Base-by-base conservation (phyloP, 2,888 invertebrate species). In the Hypsopygia costalis region DNA sequence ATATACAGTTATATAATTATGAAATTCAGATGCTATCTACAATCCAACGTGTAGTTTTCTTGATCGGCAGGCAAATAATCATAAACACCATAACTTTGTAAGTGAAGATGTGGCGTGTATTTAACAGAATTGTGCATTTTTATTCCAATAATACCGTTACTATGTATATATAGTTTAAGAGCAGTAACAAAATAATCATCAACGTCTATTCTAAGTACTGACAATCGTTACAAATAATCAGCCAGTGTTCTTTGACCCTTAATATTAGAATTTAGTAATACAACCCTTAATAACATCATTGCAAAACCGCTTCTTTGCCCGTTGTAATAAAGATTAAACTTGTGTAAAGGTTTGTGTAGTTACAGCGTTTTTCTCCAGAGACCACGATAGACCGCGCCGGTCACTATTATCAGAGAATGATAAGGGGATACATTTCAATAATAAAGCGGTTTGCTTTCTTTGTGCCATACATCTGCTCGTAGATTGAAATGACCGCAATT, bases 221-320 rank as follows among this genome's bases (percentile, higher is more conserved):
- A 51, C 67, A 61, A 68, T 66, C 58, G 58, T 52, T 60, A 62
- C 56, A 59, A 52, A 67, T 81, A 78, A 81, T 82, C 83, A 80
- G 74, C 55, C 69, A 58, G 57, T 81, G 86, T 81, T 80, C 85
- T 85, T 85, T 87, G 86, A 87, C 86, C 86, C 73, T 69, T 58
- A 45, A 41, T 41, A 47, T 43, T 41, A 52, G 49, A 55, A 58
- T 54, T 50, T 58, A 47, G 50, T 42, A 50, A 46, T 46, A 71
- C 49, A 41, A 54, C 33, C 36, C 29, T 3, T 4, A 2, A 10
- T 32, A 2, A 9, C 6, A 6, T 9, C 50, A 62, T 16, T 27
- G 29, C 20, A 69, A 46, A 55, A 21, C 34, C 9, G 37, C 44
- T 54, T 49, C 45, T 72, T 11, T 46, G 41, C 0, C 0, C 6